These are phyloP conservation scores for Congeria kusceri DNA, from an alignment of 2,888 invertebrate genomes.

Conservation along the genomic window DNA sequence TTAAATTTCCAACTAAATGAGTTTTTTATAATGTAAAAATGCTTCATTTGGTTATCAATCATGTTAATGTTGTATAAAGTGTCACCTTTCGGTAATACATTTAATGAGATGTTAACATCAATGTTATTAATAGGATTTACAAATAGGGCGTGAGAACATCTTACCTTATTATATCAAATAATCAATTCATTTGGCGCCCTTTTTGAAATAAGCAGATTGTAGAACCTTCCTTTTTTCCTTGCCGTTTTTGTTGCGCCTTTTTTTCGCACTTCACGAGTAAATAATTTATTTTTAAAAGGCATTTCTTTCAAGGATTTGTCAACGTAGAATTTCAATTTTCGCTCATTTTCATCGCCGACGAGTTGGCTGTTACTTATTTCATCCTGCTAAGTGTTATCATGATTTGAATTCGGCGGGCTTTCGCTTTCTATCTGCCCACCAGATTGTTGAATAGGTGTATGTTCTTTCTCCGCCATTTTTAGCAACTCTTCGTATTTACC, in stretches of 20 bases:
- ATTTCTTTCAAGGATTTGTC: background rate
- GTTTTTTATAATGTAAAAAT: too few relatives aligned
- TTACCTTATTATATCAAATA: background rate
- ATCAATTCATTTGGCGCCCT: background rate
- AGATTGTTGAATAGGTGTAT: background rate
- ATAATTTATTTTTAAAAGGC: background rate
- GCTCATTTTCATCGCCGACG: background rate
- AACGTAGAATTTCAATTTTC: background rate
- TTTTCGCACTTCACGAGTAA: background rate
- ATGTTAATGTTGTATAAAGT: too few relatives aligned
- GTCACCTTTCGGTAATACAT: too few relatives aligned
- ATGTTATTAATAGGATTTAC: too few relatives aligned
- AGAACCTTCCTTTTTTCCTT: background rate
- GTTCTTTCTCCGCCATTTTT: background rate
- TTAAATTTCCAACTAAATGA: too few relatives aligned
- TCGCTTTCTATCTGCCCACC: background rate
- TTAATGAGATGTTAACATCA: too few relatives aligned
- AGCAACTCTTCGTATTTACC: background rate
- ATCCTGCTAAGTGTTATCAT: background rate
- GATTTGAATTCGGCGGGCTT: background rate
- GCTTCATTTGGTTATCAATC: too few relatives aligned
- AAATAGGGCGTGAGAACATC: too few relatives aligned
- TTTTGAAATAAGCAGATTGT: background rate
- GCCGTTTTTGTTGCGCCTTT: background rate
- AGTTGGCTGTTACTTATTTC: background rate